Percentiles rank a stretch among this genome's conserved stretches.
phyloP scores from a whole-genome alignment of 2,888 invertebrate species.

The Ctena decussata region DNA sequence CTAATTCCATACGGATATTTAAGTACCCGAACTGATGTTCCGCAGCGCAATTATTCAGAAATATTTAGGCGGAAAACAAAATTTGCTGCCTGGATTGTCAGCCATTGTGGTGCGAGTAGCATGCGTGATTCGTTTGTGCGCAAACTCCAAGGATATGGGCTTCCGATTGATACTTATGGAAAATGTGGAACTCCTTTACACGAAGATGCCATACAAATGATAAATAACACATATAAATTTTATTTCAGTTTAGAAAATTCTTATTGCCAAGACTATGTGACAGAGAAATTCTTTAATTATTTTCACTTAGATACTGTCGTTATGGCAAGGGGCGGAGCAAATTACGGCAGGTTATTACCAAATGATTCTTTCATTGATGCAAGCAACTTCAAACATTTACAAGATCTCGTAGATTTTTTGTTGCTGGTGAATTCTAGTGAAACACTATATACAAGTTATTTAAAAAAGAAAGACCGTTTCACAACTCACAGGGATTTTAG shows the following conservation, averaged over 20 bases:
- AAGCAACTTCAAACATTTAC: not conserved
- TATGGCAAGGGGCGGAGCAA: slow-evolving; percentile 30
- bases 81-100: slow-evolving; percentile 72
- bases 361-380: slow-evolving; percentile 24
- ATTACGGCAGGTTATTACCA: slow-evolving; percentile 28
- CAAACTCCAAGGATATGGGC: slow-evolving; percentile 52
- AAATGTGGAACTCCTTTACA: slow-evolving; percentile 51
- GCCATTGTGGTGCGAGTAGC: slow-evolving; percentile 65
- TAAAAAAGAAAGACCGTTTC: slow-evolving; percentile 10
- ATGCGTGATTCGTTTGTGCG: slow-evolving; percentile 62
- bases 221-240: not conserved
- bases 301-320: slow-evolving; percentile 19
- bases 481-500: not conserved
- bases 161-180: slow-evolving; percentile 69
- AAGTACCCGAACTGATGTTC: not conserved
- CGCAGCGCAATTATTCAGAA: not conserved
- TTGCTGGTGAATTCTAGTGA: slow-evolving; percentile 31
- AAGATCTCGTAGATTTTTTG: slow-evolving; percentile 4
- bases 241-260: slow-evolving; percentile 19
- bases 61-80: slow-evolving; percentile 40
- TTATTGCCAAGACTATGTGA: slow-evolving; percentile 5
- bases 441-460: slow-evolving; percentile 18
- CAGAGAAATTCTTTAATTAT: slow-evolving; percentile 12
- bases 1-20: not conserved
- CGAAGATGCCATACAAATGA: not conserved